Conservation (phyloP, 2,113 vertebrate genomes). For the Megaptera novaeangliae region DNA sequence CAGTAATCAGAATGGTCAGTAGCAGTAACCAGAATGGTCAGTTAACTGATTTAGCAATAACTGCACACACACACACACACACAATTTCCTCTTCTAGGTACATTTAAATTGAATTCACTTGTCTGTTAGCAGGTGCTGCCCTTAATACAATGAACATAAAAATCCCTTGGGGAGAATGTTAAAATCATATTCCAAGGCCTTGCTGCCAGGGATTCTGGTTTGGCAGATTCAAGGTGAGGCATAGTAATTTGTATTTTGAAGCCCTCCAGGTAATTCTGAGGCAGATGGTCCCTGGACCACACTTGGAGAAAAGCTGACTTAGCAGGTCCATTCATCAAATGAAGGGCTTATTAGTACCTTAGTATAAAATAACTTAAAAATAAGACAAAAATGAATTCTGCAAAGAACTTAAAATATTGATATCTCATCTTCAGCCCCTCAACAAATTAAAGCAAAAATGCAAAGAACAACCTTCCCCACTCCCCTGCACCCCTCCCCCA, state of each 20-base stretch:
- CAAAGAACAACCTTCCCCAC: background rate
- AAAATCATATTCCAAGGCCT: background rate
- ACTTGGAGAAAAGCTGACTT: background rate
- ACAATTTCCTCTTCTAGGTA: background rate
- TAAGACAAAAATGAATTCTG: background rate
- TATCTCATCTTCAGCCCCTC: background rate
- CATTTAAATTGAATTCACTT: background rate
- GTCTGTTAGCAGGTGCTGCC: background rate
- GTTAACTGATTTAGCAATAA: background rate
- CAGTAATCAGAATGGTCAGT: background rate
- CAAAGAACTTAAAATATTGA: constrained; percentile 6
- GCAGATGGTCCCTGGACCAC: background rate
- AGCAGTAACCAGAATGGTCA: background rate
- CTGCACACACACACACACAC: background rate
- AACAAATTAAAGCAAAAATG: background rate
- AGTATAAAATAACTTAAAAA: background rate
- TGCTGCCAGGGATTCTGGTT: background rate
- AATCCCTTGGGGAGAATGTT: background rate
- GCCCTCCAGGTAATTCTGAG: background rate
- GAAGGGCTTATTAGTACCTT: background rate
- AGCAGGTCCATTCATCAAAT: background rate
- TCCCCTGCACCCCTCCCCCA: background rate
- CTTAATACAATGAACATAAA: background rate
- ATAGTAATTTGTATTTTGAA: background rate
- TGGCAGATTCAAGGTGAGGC: background rate